A percentile compares a stretch with the other conserved stretches of the same genome.
Evolutionary conservation across 2,888 invertebrate genomes (phyloP).

Genomic region (Matsumyia berberina): DNA sequence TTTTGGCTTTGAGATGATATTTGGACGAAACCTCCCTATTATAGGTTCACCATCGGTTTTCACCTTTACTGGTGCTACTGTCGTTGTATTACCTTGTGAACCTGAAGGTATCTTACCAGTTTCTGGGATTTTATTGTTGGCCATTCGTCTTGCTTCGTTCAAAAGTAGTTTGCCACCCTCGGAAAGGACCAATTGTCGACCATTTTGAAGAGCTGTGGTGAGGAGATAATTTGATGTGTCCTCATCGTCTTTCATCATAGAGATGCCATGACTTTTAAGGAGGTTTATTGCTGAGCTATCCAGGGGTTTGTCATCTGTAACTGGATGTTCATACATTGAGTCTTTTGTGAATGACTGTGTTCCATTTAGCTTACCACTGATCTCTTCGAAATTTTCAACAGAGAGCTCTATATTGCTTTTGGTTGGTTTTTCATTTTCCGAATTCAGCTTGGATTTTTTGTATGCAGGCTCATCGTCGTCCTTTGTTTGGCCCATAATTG

Average conservation of each 20-base stretch:
- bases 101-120: slow-evolving; percentile 71
- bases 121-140: slow-evolving; percentile 34
- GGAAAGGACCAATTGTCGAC: slow-evolving; percentile 93
- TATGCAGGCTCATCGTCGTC: slow-evolving; percentile 76
- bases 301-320: slow-evolving; percentile 80
- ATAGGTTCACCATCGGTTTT: slow-evolving; percentile 53
- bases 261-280: slow-evolving; percentile 93
- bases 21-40: slow-evolving; percentile 76
- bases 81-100: slow-evolving; percentile 52
- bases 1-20: slow-evolving; percentile 78
- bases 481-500: slow-evolving; percentile 80
- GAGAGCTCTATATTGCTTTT: slow-evolving; percentile 35
- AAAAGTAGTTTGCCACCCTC: slow-evolving; percentile 92
- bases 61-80: slow-evolving; percentile 69
- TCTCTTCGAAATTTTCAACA: slow-evolving; percentile 14
- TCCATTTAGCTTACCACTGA: slow-evolving; percentile 21
- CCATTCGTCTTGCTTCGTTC: slow-evolving; percentile 84
- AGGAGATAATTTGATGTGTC: slow-evolving; percentile 88
- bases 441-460: slow-evolving; percentile 72
- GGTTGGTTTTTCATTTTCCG: slow-evolving; percentile 77
- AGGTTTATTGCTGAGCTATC: slow-evolving; percentile 86
- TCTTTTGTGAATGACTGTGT: too few relatives aligned
- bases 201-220: slow-evolving; percentile 92
- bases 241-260: slow-evolving; percentile 93
- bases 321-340: slow-evolving; percentile 74